Evolutionary conservation across 2,888 invertebrate species (phyloP), one percentile per base, ranked within the genome.

Genomic region (Zaprionus lineosus): DNA sequence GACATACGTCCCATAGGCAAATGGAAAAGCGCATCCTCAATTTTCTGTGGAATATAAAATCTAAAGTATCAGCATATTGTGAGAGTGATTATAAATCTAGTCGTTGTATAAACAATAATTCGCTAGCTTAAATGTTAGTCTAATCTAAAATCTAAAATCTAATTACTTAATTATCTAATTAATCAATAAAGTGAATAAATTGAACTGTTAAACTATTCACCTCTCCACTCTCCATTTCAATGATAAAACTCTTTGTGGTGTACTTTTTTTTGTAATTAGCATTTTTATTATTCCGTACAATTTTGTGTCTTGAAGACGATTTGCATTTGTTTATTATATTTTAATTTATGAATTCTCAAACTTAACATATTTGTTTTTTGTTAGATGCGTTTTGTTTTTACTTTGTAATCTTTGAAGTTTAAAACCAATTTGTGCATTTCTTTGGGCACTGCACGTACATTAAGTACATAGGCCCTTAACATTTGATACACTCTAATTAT

Each of bases 41-140:
- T 44, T 18, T 56, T 51, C 14, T 52, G 41, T 44, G 21, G 51
- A 43, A 18, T 52, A 39, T 70, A 37, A 18, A 64, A 48, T 43
- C 47, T 28, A 16, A 55, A 58, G 48, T 44, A 74, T 63, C 72
- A 77, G 84, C 84, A 72, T 70, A 84, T 74, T 84, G 81, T 79
- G 84, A 78, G 69, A 72, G 81, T 81, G 81, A 81, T 81, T 85
- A 76, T 61, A 67, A 81, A 83, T 79, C 81, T 81, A 81, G 81
- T 81, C 81, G 79, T 75, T 70, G 70, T 70, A 66, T 70, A 63
- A 58, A 66, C 21, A 51, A 21, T 11, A 44, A 47, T 59, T 47
- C 53, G 41, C 29, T 41, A 53, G 15, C 21, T 34, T 39, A 62
- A 47, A 15, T 21, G 33, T 5, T 63, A 50, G 46, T 8, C 3